These are phyloP conservation scores for Ondatra zibethicus DNA, from an alignment of 2,113 vertebrate species.

Conservation along the genomic window DNA sequence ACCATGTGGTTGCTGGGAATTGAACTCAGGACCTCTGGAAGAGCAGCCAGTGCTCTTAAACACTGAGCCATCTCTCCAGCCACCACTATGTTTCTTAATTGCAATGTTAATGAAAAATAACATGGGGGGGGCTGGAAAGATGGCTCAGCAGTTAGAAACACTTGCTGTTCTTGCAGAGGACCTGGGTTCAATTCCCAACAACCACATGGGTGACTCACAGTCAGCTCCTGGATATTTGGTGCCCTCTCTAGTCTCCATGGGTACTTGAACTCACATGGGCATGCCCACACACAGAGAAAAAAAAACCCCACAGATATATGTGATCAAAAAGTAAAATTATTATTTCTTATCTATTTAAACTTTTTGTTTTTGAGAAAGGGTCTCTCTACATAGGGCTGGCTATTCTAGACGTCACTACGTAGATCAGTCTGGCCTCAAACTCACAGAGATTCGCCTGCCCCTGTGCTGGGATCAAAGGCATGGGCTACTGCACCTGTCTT, in stretches of 20 bases:
- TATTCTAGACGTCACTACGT: not conserved
- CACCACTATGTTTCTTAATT: slow-evolving; percentile 5
- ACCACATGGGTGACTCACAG: not conserved
- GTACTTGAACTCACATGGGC: no score
- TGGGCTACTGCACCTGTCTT: not conserved
- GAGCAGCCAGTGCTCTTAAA: no score
- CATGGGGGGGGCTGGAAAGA: not conserved
- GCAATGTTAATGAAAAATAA: slow-evolving; percentile 58
- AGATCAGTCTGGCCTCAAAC: not conserved
- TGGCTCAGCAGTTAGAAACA: not conserved
- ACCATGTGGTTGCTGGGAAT: no score
- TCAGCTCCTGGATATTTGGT: not conserved
- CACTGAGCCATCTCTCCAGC: no score
- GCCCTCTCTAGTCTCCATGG: not conserved
- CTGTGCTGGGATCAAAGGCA: not conserved
- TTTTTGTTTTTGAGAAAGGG: not conserved
- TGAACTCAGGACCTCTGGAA: no score
- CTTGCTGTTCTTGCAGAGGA: not conserved
- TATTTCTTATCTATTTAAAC: not conserved
- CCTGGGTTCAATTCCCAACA: not conserved
- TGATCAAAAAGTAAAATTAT: not conserved
- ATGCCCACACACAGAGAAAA: not conserved
- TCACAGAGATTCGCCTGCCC: not conserved
- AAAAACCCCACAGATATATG: not conserved
- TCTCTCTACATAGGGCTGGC: not conserved